Conservation (phyloP, 2,113 vertebrate species). For the Salvelinus sp. region DNA sequence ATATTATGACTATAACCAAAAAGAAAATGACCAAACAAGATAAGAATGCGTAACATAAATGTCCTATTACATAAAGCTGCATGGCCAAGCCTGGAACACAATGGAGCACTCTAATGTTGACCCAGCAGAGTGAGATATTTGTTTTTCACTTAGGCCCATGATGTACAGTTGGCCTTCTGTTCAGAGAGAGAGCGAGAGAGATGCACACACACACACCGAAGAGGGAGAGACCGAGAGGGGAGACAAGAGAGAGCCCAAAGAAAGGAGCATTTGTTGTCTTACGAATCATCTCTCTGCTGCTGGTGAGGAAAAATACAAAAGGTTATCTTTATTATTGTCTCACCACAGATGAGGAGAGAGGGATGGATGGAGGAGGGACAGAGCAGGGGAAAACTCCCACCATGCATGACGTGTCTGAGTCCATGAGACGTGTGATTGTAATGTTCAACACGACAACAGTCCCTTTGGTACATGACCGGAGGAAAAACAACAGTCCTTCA, state of each 20-base stretch:
- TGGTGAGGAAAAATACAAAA: constrained; percentile 40
- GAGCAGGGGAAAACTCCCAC: too few relatives aligned
- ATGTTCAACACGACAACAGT: too few relatives aligned
- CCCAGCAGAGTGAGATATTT: constrained; percentile 28
- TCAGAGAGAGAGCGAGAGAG: neutral
- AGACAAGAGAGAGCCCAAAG: constrained; percentile 16
- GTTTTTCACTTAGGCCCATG: constrained; percentile 26
- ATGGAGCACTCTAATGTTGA: constrained; percentile 32
- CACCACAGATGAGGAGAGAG: neutral
- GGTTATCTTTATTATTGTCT: constrained; percentile 32
- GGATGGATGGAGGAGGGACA: neutral
- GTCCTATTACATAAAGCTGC: constrained; percentile 15
- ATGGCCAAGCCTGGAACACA: constrained; percentile 22
- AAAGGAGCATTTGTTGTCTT: constrained; percentile 57
- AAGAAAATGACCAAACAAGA: neutral
- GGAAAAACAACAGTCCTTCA: too few relatives aligned
- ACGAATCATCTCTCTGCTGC: constrained; percentile 10
- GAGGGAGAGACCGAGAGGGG: neutral
- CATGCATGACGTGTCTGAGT: too few relatives aligned
- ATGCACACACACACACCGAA: neutral
- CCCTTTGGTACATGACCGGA: too few relatives aligned
- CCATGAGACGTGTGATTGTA: too few relatives aligned
- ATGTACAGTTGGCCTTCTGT: constrained; percentile 47
- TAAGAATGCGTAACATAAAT: neutral
- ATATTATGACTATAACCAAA: neutral